Evolutionary conservation across 2,113 vertebrate genomes (phyloP), one percentile per base, ranked within the genome.

Genomic region (Calcarius ornatus): DNA sequence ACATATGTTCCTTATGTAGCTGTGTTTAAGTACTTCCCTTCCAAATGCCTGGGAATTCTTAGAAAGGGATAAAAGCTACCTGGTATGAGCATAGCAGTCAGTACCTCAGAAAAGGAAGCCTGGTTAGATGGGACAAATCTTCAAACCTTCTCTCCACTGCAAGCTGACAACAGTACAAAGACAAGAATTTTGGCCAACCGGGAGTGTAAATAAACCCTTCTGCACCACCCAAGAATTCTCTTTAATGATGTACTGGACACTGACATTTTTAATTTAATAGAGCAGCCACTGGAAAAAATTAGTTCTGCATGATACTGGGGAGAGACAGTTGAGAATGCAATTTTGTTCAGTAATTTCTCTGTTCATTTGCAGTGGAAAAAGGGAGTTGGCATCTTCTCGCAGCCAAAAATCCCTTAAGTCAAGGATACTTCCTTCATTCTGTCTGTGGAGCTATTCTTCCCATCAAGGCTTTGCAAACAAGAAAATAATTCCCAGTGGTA

Each of bases 181-280:
- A 92, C 60, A 95, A 96, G 85, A 69, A 93, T 96, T 97, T 94
- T 28, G 71, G 88, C 80, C 61, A 91, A 69, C 9, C 2, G 5
- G 60, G 73, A 88, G 60, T 97, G 92, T 93, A 95, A 97, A 97
- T 68, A 92, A 97, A 89, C 53, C 82, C 83, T 86, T 97, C 94
- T 92, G 87, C 33, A 90, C 30, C 59, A 83, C 81, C 96, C 96
- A 98, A 96, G 93, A 97, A 95, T 78, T 96, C 94, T 94, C 94
- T 98, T 95, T 97, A 97, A 97, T 97, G 90, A 97, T 97, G 95
- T 87, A 82, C 94, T 20, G 88, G 96, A 96, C 76, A 80, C 63
- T 97, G 95, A 95, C 96, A 97, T 98, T 97, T 98, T 98, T 89
- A 97, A 97, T 97, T 97, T 97, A 97, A 97, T 94, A 97, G 96